Evolutionary conservation across 53 echinoderm and acorn worm genomes (phyloP).

Genomic region (Holothuria scabra): DNA sequence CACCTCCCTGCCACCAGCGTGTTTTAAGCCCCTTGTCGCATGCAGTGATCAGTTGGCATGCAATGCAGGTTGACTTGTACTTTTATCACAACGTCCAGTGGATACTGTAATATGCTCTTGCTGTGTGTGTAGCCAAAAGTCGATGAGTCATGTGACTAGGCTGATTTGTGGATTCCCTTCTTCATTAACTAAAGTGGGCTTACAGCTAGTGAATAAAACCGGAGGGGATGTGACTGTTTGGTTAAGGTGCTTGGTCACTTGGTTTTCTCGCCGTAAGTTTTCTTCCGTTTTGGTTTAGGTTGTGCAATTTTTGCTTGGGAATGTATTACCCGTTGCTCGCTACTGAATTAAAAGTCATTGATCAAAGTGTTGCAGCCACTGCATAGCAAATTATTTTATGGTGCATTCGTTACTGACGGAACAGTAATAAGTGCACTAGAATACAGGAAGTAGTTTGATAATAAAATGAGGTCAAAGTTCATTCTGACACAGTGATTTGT

Average conservation of each 20-base stretch:
- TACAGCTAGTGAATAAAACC: conserved; percentile 10
- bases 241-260: conserved; percentile 18
- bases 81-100: background rate
- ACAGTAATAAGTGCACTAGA: too few species aligned
- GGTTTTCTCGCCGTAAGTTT: background rate
- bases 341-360: conserved; percentile 12
- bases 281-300: background rate
- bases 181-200: conserved; percentile 41
- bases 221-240: conserved; percentile 12
- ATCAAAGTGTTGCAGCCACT: conserved; percentile 1
- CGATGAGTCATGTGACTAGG: conserved; percentile 33
- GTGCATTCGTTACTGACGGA: conserved; percentile 2
- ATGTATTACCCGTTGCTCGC: background rate
- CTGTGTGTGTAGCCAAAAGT: background rate
- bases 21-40: too few species aligned
- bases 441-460: background rate
- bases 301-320: too few species aligned
- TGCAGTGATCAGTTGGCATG: too few species aligned
- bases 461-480: conserved; percentile 21
- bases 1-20: conserved; percentile 3
- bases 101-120: conserved; percentile 1
- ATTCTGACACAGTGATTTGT: too few species aligned
- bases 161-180: conserved; percentile 28
- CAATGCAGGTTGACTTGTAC: conserved; percentile 20
- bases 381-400: conserved; percentile 16